Conservation (phyloP, 1,140 invertebrate species). For the Sitodiplosis mosellana region DNA sequence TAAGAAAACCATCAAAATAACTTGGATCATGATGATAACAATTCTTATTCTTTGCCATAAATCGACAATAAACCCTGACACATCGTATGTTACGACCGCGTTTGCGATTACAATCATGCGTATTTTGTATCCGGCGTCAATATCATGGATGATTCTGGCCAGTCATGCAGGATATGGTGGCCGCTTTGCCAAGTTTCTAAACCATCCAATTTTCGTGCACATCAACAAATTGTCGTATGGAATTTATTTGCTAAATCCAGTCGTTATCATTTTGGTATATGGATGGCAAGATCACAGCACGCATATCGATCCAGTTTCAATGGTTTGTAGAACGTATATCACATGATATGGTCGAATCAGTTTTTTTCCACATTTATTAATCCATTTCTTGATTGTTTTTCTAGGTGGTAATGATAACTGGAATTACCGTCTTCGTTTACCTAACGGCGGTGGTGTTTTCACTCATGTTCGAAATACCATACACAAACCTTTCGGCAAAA, state of each 20-base stretch:
- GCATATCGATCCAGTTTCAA: conserved; percentile 17
- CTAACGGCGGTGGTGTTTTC: conserved; percentile 18
- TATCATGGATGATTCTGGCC: conserved; percentile 23
- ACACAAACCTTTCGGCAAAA: conserved; percentile 17
- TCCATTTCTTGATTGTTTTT: conserved; percentile 4
- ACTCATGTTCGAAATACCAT: conserved; percentile 21
- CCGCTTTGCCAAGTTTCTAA: conserved; percentile 20
- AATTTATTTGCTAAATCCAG: conserved; percentile 21
- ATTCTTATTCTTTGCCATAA: conserved; percentile 15
- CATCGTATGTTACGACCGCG: conserved; percentile 12
- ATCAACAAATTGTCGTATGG: conserved; percentile 20
- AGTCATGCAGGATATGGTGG: conserved; percentile 16
- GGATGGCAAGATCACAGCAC: conserved; percentile 14
- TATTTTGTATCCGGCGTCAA: conserved; percentile 11
- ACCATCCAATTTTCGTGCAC: conserved; percentile 18
- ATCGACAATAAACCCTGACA: conserved; percentile 19
- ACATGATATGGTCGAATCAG: background rate
- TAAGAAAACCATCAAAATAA: conserved; percentile 1
- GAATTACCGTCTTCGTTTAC: conserved; percentile 19
- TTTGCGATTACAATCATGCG: conserved; percentile 16
- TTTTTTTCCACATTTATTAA: too few species aligned
- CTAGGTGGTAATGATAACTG: conserved; percentile 14
- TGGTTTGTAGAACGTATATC: conserved; percentile 10
- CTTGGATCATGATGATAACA: conserved; percentile 14
- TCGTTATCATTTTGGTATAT: conserved; percentile 17